phyloP scores from a whole-genome alignment of 1,140 invertebrate genomes.

The Drosophila burlai region DNA sequence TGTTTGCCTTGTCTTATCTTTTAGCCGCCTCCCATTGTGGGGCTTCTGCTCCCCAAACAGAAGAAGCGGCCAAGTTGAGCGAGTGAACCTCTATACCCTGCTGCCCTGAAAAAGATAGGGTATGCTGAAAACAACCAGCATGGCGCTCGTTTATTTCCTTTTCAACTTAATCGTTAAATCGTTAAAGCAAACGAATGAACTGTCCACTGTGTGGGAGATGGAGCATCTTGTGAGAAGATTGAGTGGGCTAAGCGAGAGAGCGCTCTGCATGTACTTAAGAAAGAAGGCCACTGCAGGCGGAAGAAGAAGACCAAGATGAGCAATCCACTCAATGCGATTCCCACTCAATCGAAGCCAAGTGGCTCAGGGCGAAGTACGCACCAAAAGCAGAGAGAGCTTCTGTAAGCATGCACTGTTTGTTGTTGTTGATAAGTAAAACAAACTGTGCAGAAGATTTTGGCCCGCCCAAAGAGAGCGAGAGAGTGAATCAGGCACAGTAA shows the following conservation, averaged over 20 bases:
- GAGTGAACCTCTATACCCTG: not conserved
- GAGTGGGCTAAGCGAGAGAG: not conserved
- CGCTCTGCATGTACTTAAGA: conserved; percentile 11
- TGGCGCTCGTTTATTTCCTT: conserved; percentile 40
- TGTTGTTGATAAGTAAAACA: conserved; percentile 63
- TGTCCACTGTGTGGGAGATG: conserved; percentile 9
- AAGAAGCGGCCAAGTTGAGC: not conserved
- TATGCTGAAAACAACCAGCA: conserved; percentile 29
- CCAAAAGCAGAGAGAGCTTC: conserved; percentile 45
- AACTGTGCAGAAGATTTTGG: conserved; percentile 58
- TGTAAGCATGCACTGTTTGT: conserved; percentile 52
- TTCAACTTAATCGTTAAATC: conserved; percentile 57
- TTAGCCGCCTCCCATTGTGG: not conserved
- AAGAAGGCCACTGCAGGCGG: conserved; percentile 35
- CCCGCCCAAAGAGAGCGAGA: conserved; percentile 14
- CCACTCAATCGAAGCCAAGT: conserved; percentile 24
- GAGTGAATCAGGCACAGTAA: conserved; percentile 8
- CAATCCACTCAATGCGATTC: conserved; percentile 25
- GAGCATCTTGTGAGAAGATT: conserved; percentile 1
- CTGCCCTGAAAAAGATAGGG: conserved; percentile 13
- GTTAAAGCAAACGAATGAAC: conserved; percentile 33
- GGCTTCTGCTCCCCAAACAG: not conserved
- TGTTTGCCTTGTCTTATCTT: conserved; percentile 26
- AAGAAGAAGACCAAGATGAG: conserved; percentile 11
- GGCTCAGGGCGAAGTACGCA: conserved; percentile 12